Evolutionary conservation across 2,113 vertebrate genomes (phyloP).

Genomic region (Pavo muticus): DNA sequence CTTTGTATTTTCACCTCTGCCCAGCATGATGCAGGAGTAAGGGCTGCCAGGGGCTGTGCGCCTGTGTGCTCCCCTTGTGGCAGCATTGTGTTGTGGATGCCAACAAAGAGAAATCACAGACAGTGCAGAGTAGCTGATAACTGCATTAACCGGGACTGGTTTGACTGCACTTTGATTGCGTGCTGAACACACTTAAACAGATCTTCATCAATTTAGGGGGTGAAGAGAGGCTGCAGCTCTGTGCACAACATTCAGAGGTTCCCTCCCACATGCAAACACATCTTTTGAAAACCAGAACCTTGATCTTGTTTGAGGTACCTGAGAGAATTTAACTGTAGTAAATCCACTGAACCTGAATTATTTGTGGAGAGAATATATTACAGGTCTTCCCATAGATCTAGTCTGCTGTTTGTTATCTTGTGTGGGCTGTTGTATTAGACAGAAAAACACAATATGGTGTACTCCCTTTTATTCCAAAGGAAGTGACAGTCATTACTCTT

Average conservation of each 20-base stretch:
- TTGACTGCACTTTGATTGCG: background rate
- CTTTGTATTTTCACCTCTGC: background rate
- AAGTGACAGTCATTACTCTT: background rate
- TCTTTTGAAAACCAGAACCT: background rate
- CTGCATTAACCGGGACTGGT: background rate
- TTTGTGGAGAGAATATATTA: background rate
- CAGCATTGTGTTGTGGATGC: background rate
- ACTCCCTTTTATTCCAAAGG: background rate
- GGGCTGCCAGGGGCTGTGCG: background rate
- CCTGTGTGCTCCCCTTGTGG: background rate
- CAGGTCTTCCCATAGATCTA: background rate
- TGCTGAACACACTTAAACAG: background rate
- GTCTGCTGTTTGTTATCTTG: background rate
- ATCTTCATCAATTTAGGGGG: background rate
- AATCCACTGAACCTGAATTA: background rate
- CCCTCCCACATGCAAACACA: background rate
- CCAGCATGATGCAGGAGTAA: accelerated
- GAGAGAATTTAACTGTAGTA: background rate
- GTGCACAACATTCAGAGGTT: background rate
- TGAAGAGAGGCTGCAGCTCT: background rate
- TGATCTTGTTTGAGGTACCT: background rate
- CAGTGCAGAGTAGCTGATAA: background rate
- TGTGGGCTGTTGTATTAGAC: background rate
- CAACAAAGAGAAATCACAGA: background rate
- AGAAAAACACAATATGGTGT: background rate